Evolutionary conservation across 2,888 invertebrate genomes (phyloP).

Genomic region (Oxystoma pomonae): DNA sequence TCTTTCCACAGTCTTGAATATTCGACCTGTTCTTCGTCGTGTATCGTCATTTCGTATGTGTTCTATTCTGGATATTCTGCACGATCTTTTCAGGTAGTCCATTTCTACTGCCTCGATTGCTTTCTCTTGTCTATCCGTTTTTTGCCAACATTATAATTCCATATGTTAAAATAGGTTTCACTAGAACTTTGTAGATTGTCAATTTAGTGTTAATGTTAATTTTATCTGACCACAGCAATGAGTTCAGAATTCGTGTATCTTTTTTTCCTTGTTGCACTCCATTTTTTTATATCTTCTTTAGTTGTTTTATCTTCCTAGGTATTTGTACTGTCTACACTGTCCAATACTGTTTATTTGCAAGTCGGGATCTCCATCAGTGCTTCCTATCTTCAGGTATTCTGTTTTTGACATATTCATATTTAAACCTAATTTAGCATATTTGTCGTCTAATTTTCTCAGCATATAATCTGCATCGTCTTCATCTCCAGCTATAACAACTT

Average conservation of each 20-base stretch:
- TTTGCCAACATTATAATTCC: background rate
- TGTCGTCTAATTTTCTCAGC: conserved; percentile 1
- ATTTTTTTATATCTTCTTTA: conserved; percentile 9
- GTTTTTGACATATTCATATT: background rate
- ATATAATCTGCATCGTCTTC: conserved; percentile 3
- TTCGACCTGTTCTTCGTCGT: background rate
- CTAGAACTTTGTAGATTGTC: conserved; percentile 2
- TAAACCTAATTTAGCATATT: background rate
- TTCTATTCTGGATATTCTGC: conserved; percentile 3
- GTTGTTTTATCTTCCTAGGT: conserved; percentile 7
- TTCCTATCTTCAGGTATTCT: conserved; percentile 3
- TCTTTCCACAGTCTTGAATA: background rate
- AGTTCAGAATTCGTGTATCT: conserved; percentile 8
- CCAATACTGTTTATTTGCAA: conserved; percentile 1
- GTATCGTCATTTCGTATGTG: background rate
- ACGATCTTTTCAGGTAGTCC: conserved; percentile 11
- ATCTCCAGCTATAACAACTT: background rate
- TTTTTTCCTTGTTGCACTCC: too few relatives aligned
- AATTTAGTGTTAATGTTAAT: conserved; percentile 6
- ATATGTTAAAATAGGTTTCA: too few relatives aligned
- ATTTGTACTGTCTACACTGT: conserved; percentile 7
- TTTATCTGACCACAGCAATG: conserved; percentile 8
- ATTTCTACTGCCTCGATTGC: conserved; percentile 7
- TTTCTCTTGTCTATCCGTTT: conserved; percentile 2
- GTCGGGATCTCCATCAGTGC: conserved; percentile 4